These are phyloP conservation scores for Eurytemora carolleeae DNA, from an alignment of 1,140 invertebrate species.

Conservation along the genomic window DNA sequence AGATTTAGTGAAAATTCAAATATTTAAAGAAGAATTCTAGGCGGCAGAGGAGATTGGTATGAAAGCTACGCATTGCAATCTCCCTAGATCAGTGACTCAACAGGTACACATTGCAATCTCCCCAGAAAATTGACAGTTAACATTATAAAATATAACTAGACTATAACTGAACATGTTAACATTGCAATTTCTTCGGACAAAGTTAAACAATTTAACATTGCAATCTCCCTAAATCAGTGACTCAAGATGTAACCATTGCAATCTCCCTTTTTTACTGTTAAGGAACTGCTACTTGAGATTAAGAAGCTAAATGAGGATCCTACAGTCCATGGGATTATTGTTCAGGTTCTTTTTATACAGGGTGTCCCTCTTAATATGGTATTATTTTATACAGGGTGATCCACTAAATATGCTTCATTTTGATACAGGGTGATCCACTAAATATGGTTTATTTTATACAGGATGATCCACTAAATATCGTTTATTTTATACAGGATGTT, in stretches of 20 bases:
- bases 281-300: conserved; percentile 43
- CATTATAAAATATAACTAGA: neutral
- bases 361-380: too few relatives aligned
- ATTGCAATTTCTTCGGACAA: conserved; percentile 4
- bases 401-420: too few relatives aligned
- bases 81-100: conserved; percentile 64
- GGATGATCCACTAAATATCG: too few relatives aligned
- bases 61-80: conserved; percentile 50
- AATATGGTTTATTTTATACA: too few relatives aligned
- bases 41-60: conserved; percentile 80
- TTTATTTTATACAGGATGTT: too few relatives aligned
- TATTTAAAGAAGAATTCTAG: too few relatives aligned
- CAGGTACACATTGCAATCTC: conserved; percentile 39
- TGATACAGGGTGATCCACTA: too few relatives aligned
- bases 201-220: conserved; percentile 34
- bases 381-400: too few relatives aligned
- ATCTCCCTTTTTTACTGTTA: conserved; percentile 16
- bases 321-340: conserved; percentile 79
- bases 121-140: neutral
- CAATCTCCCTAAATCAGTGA: conserved; percentile 54
- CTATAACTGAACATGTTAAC: neutral
- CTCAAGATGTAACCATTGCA: conserved; percentile 51
- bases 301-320: conserved; percentile 60
- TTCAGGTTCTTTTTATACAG: conserved; percentile 94
- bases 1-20: too few relatives aligned